Conservation (phyloP, 2,797 vertebrate species). For the Momotus momota region DNA sequence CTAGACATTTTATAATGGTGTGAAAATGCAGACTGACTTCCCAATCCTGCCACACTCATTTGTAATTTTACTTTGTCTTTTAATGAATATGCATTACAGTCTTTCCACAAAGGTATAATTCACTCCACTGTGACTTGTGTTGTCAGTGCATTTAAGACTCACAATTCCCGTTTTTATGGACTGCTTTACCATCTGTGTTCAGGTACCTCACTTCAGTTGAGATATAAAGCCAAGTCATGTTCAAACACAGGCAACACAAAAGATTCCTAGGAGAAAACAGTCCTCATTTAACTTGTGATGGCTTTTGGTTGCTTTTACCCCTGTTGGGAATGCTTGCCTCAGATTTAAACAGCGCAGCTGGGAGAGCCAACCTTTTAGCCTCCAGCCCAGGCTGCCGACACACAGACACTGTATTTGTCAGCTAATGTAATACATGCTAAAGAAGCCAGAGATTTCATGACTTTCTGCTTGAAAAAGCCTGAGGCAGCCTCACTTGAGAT, state of each 20-base stretch:
- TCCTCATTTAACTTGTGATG: background rate
- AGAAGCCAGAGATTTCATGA: background rate
- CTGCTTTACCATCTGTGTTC: background rate
- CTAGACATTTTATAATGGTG: background rate
- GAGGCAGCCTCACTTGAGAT: background rate
- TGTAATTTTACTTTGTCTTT: background rate
- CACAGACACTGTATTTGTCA: background rate
- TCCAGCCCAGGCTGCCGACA: background rate
- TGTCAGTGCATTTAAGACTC: background rate
- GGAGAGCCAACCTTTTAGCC: background rate
- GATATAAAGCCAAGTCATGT: background rate
- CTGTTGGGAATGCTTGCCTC: background rate
- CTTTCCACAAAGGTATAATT: background rate
- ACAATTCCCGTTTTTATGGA: background rate
- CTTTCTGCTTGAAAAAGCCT: background rate
- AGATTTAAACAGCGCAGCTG: background rate
- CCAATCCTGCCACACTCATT: background rate
- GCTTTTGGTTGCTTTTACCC: background rate
- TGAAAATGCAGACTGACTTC: background rate
- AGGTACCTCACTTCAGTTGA: background rate
- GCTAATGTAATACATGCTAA: background rate
- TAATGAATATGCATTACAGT: background rate
- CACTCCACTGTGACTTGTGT: background rate
- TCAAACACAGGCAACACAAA: background rate
- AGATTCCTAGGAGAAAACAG: background rate